Base-by-base conservation (phyloP, 2,888 invertebrate genomes). In the Platycheirus albimanus region DNA sequence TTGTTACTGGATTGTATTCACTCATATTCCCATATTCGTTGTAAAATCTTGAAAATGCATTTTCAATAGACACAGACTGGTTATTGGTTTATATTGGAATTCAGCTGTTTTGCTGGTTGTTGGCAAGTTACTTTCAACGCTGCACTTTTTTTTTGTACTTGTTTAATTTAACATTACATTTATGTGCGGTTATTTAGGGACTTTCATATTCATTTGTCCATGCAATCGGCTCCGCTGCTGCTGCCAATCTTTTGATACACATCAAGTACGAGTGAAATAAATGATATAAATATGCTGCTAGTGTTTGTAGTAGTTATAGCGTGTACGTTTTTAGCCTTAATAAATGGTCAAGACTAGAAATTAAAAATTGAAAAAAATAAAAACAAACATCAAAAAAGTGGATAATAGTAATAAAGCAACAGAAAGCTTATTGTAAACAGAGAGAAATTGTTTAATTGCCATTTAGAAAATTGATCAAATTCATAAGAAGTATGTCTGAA, bases 41-140 rank as follows among this genome's bases (percentile, higher is more conserved):
- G 76, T 33, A 67, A 71, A 66, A 28, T 41, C 54, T 77, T 63
- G 63, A 52, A 72, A 67, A 72, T 63, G 58, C 52, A 63, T 67
- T 77, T 83, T 83, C 64, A 49, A 69, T 78, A 30, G 56, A 83
- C 56, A 56, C 69, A 10, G 38, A 83, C 83, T 45, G 81, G 71
- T 81, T 41, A 41, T 36, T 54, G 36, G 54, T 54, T 24, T 76
- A 43, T 70, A 47, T 66, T 69, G 80, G 80, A 80, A 75, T 80
- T 70, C 64, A 80, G 56, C 64, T 54, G 52, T 58, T 47, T 61
- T 41, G 24, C 41, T 54, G 30, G 30, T 36, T 13, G 33, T 58
- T 5, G 4, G 24, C 19, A 10, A 54, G 67, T 54, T 69, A 75
- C 80, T 76, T 81, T 81, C 81, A 71, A 71, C 52, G 43, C 36